Evolutionary conservation across 2,888 invertebrate species (phyloP).

Genomic region (Petrolisthes cinctipes): DNA sequence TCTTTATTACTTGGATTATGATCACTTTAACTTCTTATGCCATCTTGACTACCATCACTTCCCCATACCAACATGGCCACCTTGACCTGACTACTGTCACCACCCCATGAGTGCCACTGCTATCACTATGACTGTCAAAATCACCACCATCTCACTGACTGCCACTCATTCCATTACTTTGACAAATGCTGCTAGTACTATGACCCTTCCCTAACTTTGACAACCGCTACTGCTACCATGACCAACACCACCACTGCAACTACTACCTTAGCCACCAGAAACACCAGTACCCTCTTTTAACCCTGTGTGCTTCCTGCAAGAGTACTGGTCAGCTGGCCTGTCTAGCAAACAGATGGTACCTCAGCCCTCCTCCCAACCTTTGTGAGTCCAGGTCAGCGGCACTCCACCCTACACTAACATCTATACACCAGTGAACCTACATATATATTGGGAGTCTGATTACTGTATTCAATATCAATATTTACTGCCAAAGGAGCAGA

Average conservation of each 20-base stretch:
- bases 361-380: constrained; percentile 3
- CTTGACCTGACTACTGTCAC: neutral
- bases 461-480: neutral
- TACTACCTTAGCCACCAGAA: neutral
- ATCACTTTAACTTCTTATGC: neutral
- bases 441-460: neutral
- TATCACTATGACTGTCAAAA: neutral
- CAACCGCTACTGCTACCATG: neutral
- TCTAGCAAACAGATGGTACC: neutral
- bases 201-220: too few relatives aligned
- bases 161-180: too few relatives aligned
- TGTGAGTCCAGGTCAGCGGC: constrained; percentile 17
- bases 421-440: neutral
- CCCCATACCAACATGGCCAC: neutral
- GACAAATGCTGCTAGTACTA: too few relatives aligned
- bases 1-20: neutral
- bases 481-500: too few relatives aligned
- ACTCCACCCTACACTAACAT: constrained; percentile 1
- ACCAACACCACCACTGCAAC: neutral
- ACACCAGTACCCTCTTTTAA: neutral
- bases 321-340: neutral
- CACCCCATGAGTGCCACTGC: neutral
- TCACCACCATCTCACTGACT: neutral
- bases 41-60: neutral
- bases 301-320: constrained; percentile 2